phyloP scores from a whole-genome alignment of 2,888 invertebrate genomes.

The Coleophora flavipennella region DNA sequence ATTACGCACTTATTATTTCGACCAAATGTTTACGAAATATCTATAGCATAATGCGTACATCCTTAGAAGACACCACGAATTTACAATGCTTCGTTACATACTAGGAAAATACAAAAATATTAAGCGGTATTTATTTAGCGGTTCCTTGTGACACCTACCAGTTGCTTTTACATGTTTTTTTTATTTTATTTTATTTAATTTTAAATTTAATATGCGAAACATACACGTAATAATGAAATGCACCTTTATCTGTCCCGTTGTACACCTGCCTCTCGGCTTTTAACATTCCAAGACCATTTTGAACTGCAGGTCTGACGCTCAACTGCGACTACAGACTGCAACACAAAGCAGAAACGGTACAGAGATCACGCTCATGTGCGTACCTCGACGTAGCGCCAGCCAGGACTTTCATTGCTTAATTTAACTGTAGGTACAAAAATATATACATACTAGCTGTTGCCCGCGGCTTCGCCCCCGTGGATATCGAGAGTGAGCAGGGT shows the following conservation, averaged over 20 bases:
- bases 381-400: too few relatives aligned
- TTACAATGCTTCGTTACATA: constrained; percentile 54
- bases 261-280: too few relatives aligned
- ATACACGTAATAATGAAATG: constrained; percentile 44
- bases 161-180: constrained; percentile 30
- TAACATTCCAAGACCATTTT: too few relatives aligned
- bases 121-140: constrained; percentile 51
- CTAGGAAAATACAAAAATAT: constrained; percentile 73
- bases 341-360: too few relatives aligned
- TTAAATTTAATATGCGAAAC: constrained; percentile 26
- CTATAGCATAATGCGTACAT: constrained; percentile 69
- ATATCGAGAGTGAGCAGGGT: too few relatives aligned
- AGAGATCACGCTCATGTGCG: too few relatives aligned
- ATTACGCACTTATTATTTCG: constrained; percentile 73
- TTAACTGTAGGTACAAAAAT: too few relatives aligned
- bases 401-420: too few relatives aligned
- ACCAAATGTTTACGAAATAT: constrained; percentile 66
- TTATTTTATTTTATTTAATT: constrained; percentile 24
- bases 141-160: constrained; percentile 34
- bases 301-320: too few relatives aligned
- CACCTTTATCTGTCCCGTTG: constrained; percentile 31
- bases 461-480: too few relatives aligned
- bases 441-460: too few relatives aligned
- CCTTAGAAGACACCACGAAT: constrained; percentile 61
- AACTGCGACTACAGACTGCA: too few relatives aligned